Evolutionary conservation across 2,113 vertebrate genomes (phyloP).

Genomic region (Stegostoma tigrinum): DNA sequence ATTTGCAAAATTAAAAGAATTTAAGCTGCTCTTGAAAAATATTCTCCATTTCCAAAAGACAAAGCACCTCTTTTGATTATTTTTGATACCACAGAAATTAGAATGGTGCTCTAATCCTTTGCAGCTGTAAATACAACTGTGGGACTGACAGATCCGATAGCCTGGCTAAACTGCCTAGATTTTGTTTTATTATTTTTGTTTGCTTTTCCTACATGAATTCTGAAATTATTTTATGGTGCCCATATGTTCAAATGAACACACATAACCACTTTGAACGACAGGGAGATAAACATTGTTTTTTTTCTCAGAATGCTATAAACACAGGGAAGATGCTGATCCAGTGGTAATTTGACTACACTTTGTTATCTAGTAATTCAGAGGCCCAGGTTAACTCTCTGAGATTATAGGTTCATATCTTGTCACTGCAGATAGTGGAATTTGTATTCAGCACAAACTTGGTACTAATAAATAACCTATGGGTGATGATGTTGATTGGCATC

Average conservation of each 20-base stretch:
- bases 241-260: background rate
- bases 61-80: background rate
- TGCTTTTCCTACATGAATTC: background rate
- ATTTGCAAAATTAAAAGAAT: slow-evolving; percentile 6
- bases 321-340: too few species aligned
- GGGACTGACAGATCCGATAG: background rate
- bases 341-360: too few species aligned
- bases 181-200: background rate
- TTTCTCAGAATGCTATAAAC: background rate
- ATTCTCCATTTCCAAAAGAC: background rate
- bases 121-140: background rate
- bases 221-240: background rate
- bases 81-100: background rate
- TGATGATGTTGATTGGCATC: too few species aligned
- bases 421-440: too few species aligned
- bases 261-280: background rate
- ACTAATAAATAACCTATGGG: too few species aligned
- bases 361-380: too few species aligned
- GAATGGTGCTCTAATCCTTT: slow-evolving; percentile 1
- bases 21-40: background rate
- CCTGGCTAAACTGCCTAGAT: background rate
- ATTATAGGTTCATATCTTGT: too few species aligned
- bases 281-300: background rate
- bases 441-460: too few species aligned
- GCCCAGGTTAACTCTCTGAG: too few species aligned